phyloP scores from a whole-genome alignment of 64 coral and sea anemone species.

The Cladopsammia gracilis region DNA sequence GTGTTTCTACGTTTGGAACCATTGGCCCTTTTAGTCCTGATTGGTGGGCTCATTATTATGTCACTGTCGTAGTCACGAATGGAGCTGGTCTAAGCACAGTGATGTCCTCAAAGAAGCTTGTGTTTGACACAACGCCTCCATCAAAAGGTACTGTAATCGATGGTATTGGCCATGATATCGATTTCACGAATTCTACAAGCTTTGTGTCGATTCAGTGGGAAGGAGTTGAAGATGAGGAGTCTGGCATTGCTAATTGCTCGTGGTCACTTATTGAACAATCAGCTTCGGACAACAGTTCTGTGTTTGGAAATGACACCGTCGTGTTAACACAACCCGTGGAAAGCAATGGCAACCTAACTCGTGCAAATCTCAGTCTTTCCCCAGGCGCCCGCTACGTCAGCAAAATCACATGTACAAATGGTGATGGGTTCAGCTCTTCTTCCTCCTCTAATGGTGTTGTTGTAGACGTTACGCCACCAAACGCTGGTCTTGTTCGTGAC shows the following conservation, averaged over 20 bases:
- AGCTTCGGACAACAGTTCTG: slow-evolving; percentile 51
- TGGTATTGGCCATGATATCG: slow-evolving; percentile 59
- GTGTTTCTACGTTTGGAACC: slow-evolving; percentile 4
- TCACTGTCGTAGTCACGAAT: slow-evolving; percentile 53
- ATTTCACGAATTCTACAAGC: slow-evolving; percentile 67
- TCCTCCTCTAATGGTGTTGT: slow-evolving; percentile 85
- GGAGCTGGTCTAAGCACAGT: slow-evolving; percentile 68
- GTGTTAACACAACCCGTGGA: slow-evolving; percentile 70
- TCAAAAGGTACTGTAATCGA: slow-evolving; percentile 78
- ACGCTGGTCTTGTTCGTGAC: slow-evolving; percentile 54
- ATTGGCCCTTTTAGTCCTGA: slow-evolving; percentile 63
- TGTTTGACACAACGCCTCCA: slow-evolving; percentile 79
- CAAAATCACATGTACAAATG: slow-evolving; percentile 73
- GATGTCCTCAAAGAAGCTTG: slow-evolving; percentile 62
- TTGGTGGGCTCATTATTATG: slow-evolving; percentile 1
- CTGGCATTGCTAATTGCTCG: slow-evolving; percentile 63
- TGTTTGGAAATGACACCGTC: slow-evolving; percentile 72
- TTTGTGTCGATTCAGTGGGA: slow-evolving; percentile 62
- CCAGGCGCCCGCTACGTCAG: slow-evolving; percentile 84
- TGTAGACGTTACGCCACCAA: slow-evolving; percentile 77
- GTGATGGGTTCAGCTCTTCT: slow-evolving; percentile 80
- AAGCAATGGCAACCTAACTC: slow-evolving; percentile 44
- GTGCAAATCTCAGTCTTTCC: slow-evolving; percentile 42
- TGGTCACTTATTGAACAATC: slow-evolving; percentile 76
- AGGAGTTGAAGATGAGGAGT: slow-evolving; percentile 74